A percentile compares a stretch with the other conserved stretches of the same genome.
These are phyloP conservation scores for Colossoma macropomum DNA, from an alignment of 2,113 vertebrate genomes.

Conservation along the genomic window DNA sequence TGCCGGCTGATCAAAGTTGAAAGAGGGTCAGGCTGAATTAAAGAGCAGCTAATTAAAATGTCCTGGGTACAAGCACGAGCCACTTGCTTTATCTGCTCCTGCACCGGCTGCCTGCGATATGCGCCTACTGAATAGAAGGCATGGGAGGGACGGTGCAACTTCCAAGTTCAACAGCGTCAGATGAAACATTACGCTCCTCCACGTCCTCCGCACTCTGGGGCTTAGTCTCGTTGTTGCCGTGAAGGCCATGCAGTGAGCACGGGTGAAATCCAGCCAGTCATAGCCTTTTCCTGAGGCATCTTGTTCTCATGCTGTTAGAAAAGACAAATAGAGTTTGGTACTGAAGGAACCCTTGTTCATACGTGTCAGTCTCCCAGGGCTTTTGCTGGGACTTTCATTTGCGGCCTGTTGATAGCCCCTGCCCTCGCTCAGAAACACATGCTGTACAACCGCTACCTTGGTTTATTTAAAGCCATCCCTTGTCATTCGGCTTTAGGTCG, in stretches of 20 bases:
- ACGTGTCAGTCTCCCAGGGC: not conserved
- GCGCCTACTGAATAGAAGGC: not conserved
- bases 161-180: constrained; percentile 57
- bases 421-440: not conserved
- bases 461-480: constrained; percentile 9
- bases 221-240: not conserved
- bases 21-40: constrained; percentile 78
- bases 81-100: constrained; percentile 64
- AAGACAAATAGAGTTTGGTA: not conserved
- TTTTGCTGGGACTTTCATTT: not conserved
- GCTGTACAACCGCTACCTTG: not conserved
- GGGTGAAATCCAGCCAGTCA: not conserved
- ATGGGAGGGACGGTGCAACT: constrained; percentile 25
- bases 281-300: not conserved
- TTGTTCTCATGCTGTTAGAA: not conserved
- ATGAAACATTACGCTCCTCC: constrained; percentile 43
- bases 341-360: not conserved
- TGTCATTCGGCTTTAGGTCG: not conserved
- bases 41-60: constrained; percentile 81
- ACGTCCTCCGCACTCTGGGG: constrained; percentile 31
- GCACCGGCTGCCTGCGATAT: constrained; percentile 52
- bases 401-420: not conserved
- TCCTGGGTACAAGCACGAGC: constrained; percentile 67
- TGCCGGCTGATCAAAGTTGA: constrained; percentile 74
- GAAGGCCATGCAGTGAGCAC: not conserved